These are phyloP conservation scores for Eutolmus rufibarbis DNA, from an alignment of 2,888 invertebrate genomes.

Conservation along the genomic window DNA sequence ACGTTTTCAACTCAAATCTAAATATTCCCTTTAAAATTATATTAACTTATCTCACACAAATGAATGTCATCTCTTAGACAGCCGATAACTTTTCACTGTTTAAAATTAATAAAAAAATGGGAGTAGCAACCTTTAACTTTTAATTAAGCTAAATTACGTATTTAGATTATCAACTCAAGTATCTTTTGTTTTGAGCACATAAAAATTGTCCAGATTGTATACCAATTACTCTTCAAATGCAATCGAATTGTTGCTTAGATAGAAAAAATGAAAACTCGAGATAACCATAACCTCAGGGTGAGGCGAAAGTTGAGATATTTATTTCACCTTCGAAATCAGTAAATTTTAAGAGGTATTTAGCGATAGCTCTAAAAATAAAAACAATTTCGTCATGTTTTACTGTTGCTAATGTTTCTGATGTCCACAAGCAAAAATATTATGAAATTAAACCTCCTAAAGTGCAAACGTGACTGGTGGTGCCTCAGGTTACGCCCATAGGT, in stretches of 20 bases:
- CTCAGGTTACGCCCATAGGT: neutral
- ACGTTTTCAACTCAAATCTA: no score
- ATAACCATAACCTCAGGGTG: neutral
- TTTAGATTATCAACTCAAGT: neutral
- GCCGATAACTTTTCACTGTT: neutral
- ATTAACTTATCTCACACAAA: neutral
- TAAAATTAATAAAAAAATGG: neutral
- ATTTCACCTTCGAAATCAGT: neutral
- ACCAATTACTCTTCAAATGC: neutral
- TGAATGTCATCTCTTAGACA: neutral
- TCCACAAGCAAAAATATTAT: neutral
- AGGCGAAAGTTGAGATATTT: neutral
- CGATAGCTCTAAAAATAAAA: neutral
- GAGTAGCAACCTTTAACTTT: neutral
- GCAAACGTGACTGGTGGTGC: neutral
- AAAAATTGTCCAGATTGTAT: neutral
- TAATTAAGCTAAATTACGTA: neutral
- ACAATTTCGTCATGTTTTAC: neutral
- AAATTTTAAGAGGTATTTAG: neutral
- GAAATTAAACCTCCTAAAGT: neutral
- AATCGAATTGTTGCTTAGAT: neutral
- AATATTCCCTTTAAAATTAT: no score
- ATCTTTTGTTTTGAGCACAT: neutral
- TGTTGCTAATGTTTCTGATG: neutral
- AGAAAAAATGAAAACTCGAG: neutral